Evolutionary conservation across 2,113 vertebrate species (phyloP), one percentile per base, ranked within the genome.

Genomic region (Xiphophorus couchianus): DNA sequence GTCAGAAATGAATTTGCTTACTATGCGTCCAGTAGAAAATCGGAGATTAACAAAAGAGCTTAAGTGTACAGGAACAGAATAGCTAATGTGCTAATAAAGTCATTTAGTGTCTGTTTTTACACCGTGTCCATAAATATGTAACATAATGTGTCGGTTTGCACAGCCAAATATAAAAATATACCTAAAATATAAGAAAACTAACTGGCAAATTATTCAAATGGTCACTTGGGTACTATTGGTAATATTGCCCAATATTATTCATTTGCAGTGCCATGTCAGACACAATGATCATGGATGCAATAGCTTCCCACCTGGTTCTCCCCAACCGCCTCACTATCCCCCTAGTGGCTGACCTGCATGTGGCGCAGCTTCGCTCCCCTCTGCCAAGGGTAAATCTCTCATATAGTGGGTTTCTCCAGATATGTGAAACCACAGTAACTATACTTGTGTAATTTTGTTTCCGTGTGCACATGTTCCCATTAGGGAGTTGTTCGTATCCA

Each of bases 231-330:
- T 37, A 11, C 0, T 37, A 37, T 37, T 37, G 35, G 10, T 37
- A 37, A 37, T 12, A 37, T 37, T 37, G 10, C 10, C 35, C 35
- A 11, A 37, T 37, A 11, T 37, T 90, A 89, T 81, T 85, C 65
- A 71, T 85, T 90, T 91, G 31, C 93, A 98, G 97, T 93, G 95
- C 94, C 29, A 93, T 97, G 73, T 97, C 97, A 69, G 97, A 98
- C 93, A 96, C 96, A 62, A 95, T 97, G 96, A 96, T 98, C 93
- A 98, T 98, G 97, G 97, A 98, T 89, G 92, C 96, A 83, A 98
- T 98, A 71, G 94, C 97, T 80, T 95, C 96, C 77, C 94, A 95
- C 92, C 94, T 98, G 70, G 97, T 98, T 72, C 93, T 98, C 60
- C 97, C 97, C 89, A 98, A 98, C 82, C 97, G 97, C 29, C 94